These are phyloP conservation scores for Diploscapter pachys DNA, from an alignment of 1,140 invertebrate genomes.

Conservation along the genomic window DNA sequence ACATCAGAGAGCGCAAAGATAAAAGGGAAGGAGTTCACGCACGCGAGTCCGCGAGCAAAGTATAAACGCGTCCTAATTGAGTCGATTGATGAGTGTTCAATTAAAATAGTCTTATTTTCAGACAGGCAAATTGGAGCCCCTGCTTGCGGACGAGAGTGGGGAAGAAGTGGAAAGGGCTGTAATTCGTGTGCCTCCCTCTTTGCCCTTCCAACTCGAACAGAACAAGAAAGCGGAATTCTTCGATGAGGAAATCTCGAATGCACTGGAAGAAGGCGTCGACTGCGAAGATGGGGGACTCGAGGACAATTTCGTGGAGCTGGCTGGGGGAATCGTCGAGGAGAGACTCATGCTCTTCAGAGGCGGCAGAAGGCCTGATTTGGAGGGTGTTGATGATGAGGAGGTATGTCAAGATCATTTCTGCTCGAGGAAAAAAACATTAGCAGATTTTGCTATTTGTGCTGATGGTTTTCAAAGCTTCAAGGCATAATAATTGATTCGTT, in stretches of 20 bases:
- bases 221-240: constrained; percentile 16
- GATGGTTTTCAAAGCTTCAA: too few species aligned
- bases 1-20: too few species aligned
- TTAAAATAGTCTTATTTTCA: not conserved
- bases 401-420: constrained; percentile 11
- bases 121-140: constrained; percentile 12
- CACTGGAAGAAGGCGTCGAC: constrained; percentile 26
- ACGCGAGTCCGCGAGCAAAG: too few species aligned
- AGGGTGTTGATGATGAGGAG: constrained; percentile 36
- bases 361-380: constrained; percentile 29
- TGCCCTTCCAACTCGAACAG: constrained; percentile 74
- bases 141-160: constrained; percentile 38
- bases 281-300: constrained; percentile 74
- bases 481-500: too few species aligned
- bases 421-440: constrained; percentile 19
- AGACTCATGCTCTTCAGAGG: constrained; percentile 12
- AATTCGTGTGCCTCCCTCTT: constrained; percentile 38
- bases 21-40: too few species aligned
- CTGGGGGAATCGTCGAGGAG: constrained; percentile 65
- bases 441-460: too few species aligned
- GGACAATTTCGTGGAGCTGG: constrained; percentile 81
- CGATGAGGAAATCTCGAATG: constrained; percentile 25
- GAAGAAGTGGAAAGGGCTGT: constrained; percentile 57
- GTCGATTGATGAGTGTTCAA: too few species aligned
- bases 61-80: too few species aligned